Base-by-base conservation (phyloP, 1,140 invertebrate genomes). In the Danaus plexippus region DNA sequence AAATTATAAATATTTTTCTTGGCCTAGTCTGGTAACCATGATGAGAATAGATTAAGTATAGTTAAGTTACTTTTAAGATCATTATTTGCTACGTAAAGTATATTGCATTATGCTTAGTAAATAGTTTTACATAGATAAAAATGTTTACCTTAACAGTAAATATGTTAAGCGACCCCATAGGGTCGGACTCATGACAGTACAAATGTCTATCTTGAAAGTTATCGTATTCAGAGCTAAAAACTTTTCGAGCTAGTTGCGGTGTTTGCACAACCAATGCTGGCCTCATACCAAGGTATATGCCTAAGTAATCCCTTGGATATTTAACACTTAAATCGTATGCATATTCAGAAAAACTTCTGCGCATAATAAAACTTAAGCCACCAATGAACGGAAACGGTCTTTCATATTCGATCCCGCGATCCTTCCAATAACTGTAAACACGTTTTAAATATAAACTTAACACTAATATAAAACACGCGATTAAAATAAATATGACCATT, bases 151-250 rank as follows among this genome's bases (percentile, higher is more conserved):
- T 83, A 1, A 83, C 52, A 9, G 73, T 71, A 55, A 83, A 83
- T 40, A 83, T 64, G 62, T 83, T 81, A 22, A 81, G 61, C 4
- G 75, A 69, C 9, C 78, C 80, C 11, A 83, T 57, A n/a, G 77
- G 73, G 56, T 83, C 78, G 4, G 70, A 65, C n/a, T 61, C 52
- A 15, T 64, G 57, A 1, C 71, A 68, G 49, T 75, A 78, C 43
- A 69, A 46, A 58, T 63, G 71, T 62, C 80, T 68, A 47, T 83
- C 66, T 60, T 75, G 66, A 54, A 81, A 81, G 60, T 73, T 60
- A 4, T 71, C 70, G 46, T 64, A 69, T 54, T 80, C 78, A 43
- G 73, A 78, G 8, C 71, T 70, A 8, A 80, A 62, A 40, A 83
- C 54, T 46, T 57, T 63, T 11, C 66, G 67, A 0, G 76, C 76